phyloP scores from a whole-genome alignment of 2,797 vertebrate species.

The Cossypha dichroa region DNA sequence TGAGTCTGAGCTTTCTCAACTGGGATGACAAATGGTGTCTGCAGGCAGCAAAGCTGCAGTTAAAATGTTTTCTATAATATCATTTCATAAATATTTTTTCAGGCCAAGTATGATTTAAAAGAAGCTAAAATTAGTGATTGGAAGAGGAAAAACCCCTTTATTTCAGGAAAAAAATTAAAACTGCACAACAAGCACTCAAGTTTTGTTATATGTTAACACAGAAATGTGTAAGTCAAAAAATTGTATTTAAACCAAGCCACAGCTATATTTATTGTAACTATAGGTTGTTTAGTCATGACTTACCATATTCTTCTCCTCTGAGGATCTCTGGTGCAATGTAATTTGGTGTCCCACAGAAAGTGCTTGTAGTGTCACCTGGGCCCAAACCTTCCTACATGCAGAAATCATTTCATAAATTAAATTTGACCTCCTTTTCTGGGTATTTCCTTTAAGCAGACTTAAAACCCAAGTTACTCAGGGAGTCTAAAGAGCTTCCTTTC shows the following conservation, averaged over 20 bases:
- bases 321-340: conserved; percentile 98
- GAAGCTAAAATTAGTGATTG: neutral
- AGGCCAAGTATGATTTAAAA: neutral
- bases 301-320: conserved; percentile 96
- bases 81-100: neutral
- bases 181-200: neutral
- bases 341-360: conserved; percentile 97
- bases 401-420: neutral
- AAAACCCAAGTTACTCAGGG: neutral
- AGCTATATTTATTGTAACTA: neutral
- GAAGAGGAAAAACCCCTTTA: fast-evolving
- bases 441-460: neutral
- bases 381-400: conserved; percentile 91
- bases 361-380: conserved; percentile 97
- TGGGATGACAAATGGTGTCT: neutral
- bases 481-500: neutral
- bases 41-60: neutral
- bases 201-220: neutral
- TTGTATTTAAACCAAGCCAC: neutral
- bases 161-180: neutral
- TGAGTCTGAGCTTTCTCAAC: neutral
- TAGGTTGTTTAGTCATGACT: conserved; percentile 15
- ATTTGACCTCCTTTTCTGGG: neutral
- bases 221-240: neutral
- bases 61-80: neutral